Percentiles rank a stretch among this genome's conserved stretches.
Evolutionary conservation across 2,888 invertebrate genomes (phyloP).

Genomic region (Hirtodrosophila cameraria): DNA sequence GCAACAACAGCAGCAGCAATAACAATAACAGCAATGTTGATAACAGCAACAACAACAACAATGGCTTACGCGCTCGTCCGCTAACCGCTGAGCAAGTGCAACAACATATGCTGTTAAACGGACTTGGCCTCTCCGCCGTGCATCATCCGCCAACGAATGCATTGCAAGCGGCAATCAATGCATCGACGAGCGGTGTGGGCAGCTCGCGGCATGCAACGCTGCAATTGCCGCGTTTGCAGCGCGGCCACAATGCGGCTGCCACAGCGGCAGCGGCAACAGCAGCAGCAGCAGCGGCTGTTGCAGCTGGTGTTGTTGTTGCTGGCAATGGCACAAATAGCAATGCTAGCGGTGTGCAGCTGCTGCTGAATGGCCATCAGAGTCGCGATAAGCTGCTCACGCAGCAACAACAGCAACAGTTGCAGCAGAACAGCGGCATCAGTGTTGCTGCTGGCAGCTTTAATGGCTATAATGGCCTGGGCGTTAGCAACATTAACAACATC

Average conservation of each 20-base stretch:
- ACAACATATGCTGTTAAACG: slow-evolving; percentile 75
- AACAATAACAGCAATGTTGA: slow-evolving; percentile 26
- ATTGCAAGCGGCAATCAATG: slow-evolving; percentile 48
- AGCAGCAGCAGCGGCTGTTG: slow-evolving; percentile 21
- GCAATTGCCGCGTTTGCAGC: slow-evolving; percentile 67
- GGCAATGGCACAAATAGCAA: slow-evolving; percentile 30
- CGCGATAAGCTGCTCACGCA: slow-evolving; percentile 31
- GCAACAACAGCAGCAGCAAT: slow-evolving; percentile 17
- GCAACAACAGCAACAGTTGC: slow-evolving; percentile 16
- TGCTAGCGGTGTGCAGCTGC: slow-evolving; percentile 40
- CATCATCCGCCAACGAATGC: slow-evolving; percentile 60
- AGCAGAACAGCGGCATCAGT: slow-evolving; percentile 33
- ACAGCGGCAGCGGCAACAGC: slow-evolving; percentile 19
- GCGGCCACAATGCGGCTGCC: slow-evolving; percentile 42
- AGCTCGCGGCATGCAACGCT: slow-evolving; percentile 45
- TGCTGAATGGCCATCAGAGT: slow-evolving; percentile 56
- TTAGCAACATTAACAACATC: slow-evolving; percentile 21
- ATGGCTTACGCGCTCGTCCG: slow-evolving; percentile 15
- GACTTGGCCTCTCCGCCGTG: slow-evolving; percentile 77
- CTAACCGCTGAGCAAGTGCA: slow-evolving; percentile 73
- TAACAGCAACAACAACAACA: slow-evolving; percentile 33
- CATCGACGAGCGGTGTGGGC: slow-evolving; percentile 42
- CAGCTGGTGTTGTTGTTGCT: slow-evolving; percentile 14
- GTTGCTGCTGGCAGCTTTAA: slow-evolving; percentile 53
- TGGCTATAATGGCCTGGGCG: slow-evolving; percentile 58